Base-by-base conservation (phyloP, 2,888 invertebrate species). In the Oligia strigilis region DNA sequence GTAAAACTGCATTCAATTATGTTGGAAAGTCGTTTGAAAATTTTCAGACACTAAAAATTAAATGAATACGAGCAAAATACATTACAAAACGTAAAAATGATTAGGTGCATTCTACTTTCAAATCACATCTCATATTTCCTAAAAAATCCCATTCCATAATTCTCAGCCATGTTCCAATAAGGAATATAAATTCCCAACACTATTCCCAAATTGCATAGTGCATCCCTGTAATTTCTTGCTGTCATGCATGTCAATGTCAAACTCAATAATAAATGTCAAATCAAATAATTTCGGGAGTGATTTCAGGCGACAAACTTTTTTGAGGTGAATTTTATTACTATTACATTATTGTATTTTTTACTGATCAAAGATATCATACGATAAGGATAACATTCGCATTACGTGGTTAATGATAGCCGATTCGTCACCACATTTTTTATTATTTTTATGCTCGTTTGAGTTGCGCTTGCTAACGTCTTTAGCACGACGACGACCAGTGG, bases 401-500 rank as follows among this genome's bases (percentile, higher is more conserved):
- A 84, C 82, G 78, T 85, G 79, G 74, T 69, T 64, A 64, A 72
- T 74, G 86, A 82, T 81, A 88, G 64, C 19, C 52, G 72, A 87
- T 76, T 84, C 85, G 85, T 89, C 85, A 89, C 81, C 75, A 71
- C 72, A 58, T 80, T 78, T 77, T 81, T 84, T 81, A 75, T 67
- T 83, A 66, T 72, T 76, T 87, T 85, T 75, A 78, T 75, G 65
- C 73, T 72, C 66, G 43, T 73, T 70, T 67, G 78, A 65, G 73
- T 84, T 78, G 76, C 81, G 77, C 80, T 78, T 79, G 66, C 71
- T 73, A 66, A 69, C 72, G 58, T 77, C 72, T 69, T 77, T 76
- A 55, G 55, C 72, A 62, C 69, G 43, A n/a, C 62, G 13, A 46
- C 76, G 81, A 77, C 90, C 91, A 94, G 95, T 95, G 74, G 81